Percentiles rank a stretch among this genome's conserved stretches.
These are phyloP conservation scores for Chydorus sphaericus DNA, from an alignment of 2,888 invertebrate species.

Conservation along the genomic window DNA sequence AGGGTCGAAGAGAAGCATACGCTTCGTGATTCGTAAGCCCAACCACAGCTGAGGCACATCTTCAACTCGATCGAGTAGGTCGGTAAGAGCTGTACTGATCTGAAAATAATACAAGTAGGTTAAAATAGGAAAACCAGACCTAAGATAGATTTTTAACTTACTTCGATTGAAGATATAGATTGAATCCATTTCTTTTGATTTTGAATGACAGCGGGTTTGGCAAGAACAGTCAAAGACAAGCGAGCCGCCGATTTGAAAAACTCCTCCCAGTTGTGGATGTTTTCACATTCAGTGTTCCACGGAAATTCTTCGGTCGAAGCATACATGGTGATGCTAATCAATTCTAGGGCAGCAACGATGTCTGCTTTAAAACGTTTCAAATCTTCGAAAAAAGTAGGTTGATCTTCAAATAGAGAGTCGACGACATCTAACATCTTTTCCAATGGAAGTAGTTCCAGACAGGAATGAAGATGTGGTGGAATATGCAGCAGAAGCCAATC, in stretches of 20 bases:
- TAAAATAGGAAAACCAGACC: too few relatives aligned
- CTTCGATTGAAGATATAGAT: conserved; percentile 6
- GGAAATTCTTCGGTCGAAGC: not conserved
- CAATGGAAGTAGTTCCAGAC: not conserved
- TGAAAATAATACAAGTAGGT: too few relatives aligned
- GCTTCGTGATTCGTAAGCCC: conserved; percentile 1
- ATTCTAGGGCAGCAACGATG: conserved; percentile 1
- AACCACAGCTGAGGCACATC: conserved; percentile 4
- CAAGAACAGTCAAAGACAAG: not conserved
- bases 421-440: not conserved
- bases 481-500: conserved; percentile 7
- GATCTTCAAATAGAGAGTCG: not conserved
- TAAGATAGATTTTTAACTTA: not conserved
- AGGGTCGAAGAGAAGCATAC: conserved; percentile 1
- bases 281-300: not conserved
- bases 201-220: not conserved
- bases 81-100: not conserved
- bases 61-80: not conserved
- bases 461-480: conserved; percentile 2
- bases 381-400: not conserved
- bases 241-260: conserved; percentile 2
- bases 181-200: not conserved
- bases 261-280: not conserved
- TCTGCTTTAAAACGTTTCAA: not conserved
- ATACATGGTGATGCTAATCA: conserved; percentile 1